Percentiles rank a stretch among this genome's conserved stretches.
phyloP scores from a whole-genome alignment of 2,888 invertebrate species.

The Stegophylla sp. region DNA sequence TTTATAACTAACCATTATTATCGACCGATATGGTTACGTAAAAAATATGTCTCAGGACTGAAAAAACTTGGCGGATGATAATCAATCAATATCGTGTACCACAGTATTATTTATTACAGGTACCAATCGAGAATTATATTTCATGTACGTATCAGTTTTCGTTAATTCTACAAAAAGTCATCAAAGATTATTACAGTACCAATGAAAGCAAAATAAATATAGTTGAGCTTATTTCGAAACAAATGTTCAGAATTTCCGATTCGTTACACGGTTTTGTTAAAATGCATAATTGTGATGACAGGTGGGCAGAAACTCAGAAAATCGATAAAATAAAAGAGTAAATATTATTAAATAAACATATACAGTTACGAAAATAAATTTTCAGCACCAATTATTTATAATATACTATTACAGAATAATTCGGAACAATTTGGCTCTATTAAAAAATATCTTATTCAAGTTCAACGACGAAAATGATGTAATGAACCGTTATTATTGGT shows the following conservation, averaged over 20 bases:
- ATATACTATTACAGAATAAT: neutral
- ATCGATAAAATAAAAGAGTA: slow-evolving; percentile 21
- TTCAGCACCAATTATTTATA: no score
- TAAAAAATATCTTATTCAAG: neutral
- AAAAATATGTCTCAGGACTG: neutral
- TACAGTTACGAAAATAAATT: neutral
- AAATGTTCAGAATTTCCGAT: neutral
- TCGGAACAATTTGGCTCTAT: neutral
- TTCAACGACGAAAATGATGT: neutral
- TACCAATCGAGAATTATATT: slow-evolving; percentile 6
- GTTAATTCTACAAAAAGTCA: slow-evolving; percentile 21
- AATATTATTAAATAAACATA: neutral
- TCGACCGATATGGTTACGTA: no score
- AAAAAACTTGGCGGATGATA: neutral
- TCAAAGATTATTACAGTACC: neutral
- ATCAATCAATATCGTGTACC: neutral
- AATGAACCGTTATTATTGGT: slow-evolving; percentile 16
- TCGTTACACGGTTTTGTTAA: neutral
- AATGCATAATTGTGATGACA: neutral
- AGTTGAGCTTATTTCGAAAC: neutral
- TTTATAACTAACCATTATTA: no score
- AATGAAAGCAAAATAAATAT: neutral
- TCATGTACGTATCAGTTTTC: slow-evolving; percentile 10
- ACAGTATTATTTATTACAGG: neutral
- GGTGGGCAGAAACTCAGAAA: neutral